Percentiles rank a stretch among this genome's conserved stretches.
These are phyloP conservation scores for Nephila pilipes DNA, from an alignment of 1,140 invertebrate genomes.

Conservation along the genomic window DNA sequence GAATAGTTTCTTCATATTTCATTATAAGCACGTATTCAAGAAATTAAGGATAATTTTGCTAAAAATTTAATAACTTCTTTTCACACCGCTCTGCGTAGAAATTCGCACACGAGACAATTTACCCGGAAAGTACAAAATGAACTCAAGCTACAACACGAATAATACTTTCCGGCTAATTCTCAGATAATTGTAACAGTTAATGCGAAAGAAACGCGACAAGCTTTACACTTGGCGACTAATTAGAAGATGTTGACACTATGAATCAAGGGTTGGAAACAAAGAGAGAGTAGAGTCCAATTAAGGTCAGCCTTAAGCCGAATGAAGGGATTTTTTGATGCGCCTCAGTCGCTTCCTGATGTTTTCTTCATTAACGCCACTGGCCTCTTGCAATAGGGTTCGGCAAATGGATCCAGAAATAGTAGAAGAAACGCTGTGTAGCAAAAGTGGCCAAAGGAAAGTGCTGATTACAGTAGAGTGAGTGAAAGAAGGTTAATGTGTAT, in stretches of 20 bases:
- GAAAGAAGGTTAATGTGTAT: conserved; percentile 67
- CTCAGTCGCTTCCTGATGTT: conserved; percentile 6
- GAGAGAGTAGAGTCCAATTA: conserved; percentile 54
- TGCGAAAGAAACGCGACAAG: conserved; percentile 49
- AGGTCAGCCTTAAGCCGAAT: conserved; percentile 52
- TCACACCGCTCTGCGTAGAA: not conserved
- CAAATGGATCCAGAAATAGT: conserved; percentile 25
- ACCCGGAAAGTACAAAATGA: not conserved
- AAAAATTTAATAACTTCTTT: not conserved
- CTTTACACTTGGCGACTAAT: conserved; percentile 61
- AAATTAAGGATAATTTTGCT: not conserved
- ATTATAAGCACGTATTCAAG: not conserved
- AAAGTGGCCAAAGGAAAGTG: conserved; percentile 59
- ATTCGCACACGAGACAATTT: not conserved
- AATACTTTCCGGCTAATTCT: conserved; percentile 35
- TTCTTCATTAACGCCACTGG: conserved; percentile 63
- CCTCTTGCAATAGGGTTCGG: not conserved
- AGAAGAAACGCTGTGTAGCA: conserved; percentile 31
- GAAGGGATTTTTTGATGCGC: conserved; percentile 55
- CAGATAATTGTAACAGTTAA: conserved; percentile 51
- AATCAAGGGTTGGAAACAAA: conserved; percentile 57
- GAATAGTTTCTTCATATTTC: not conserved
- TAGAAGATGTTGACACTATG: conserved; percentile 72
- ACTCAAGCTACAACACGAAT: not conserved
- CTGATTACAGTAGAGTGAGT: conserved; percentile 45